Evolutionary conservation across 2,113 vertebrate species (phyloP).

Genomic region (Phaethornis superciliosus): DNA sequence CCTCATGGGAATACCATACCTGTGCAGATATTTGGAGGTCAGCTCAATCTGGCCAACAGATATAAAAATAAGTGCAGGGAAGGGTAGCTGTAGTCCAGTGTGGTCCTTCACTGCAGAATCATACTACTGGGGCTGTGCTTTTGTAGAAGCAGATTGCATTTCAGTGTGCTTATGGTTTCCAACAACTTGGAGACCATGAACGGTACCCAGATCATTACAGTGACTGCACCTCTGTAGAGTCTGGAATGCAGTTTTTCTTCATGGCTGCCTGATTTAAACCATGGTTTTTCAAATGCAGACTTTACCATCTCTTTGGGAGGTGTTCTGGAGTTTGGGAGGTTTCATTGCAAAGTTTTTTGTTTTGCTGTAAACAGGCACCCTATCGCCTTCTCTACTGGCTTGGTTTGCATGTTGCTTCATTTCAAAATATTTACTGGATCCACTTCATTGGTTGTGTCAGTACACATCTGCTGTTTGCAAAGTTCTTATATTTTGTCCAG

Average conservation of each 20-base stretch:
- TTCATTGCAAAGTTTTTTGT: neutral
- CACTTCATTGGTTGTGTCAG: neutral
- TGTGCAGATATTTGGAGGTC: neutral
- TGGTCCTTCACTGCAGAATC: neutral
- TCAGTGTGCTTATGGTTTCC: rapidly evolving
- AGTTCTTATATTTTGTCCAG: neutral
- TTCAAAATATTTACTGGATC: neutral
- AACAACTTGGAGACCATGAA: neutral
- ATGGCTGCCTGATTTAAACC: neutral
- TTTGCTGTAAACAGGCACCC: neutral
- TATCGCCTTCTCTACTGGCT: neutral
- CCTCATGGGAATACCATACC: neutral
- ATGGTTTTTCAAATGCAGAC: neutral
- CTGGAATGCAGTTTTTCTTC: neutral
- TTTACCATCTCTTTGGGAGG: neutral
- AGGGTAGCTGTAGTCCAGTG: too few species aligned
- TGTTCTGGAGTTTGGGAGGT: neutral
- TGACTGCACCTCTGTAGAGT: neutral
- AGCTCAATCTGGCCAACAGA: neutral
- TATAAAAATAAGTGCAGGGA: neutral
- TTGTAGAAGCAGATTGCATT: neutral
- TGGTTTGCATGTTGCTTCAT: neutral
- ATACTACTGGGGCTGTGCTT: neutral
- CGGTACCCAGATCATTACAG: neutral
- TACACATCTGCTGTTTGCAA: neutral